Base-by-base conservation (phyloP, 2,113 vertebrate species). In the Hirundichthys speculiger region DNA sequence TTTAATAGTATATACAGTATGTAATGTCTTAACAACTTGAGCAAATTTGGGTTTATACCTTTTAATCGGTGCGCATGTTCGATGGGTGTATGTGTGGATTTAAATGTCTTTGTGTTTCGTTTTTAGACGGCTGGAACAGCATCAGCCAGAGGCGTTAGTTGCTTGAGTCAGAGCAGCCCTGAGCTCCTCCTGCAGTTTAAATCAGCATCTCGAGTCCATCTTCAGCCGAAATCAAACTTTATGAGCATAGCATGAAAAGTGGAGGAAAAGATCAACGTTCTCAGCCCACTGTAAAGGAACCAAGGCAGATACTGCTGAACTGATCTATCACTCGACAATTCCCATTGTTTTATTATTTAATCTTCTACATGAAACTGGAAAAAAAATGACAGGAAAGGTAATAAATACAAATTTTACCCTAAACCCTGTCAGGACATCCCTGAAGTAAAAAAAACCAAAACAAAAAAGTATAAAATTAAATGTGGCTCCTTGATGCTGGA, bases 151-250 rank as follows among this genome's bases (percentile, higher is more conserved):
- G 62, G 78, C 20, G 15, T 24, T 60, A 22, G 51, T 27, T 42
- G 66, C 54, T 69, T 64, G 63, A 81, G 46, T 83, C 64, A 61
- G 46, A 75, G 57, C 58, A 48, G 66, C 78, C 57, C 24, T 25
- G 54, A 84, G 80, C 78, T 75, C 60, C 78, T 75, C 60, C 61
- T 62, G 64, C 64, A 55, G 72, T 65, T 82, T 22, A 70, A 67
- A 75, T 75, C 70, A 75, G 69, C 71, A 66, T 64, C 46, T 77
- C 69, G 48, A 59, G 52, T 15, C 40, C 4, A 16, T 56, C 56
- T 53, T 54, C 48, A 55, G 49, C 38, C n/a, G 30, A 30, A n/a
- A 46, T 67, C 41, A 41, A 58, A 39, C 50, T 52, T 48, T 24
- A 22, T 19, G 5, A 50, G 43, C 47, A 40, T 15, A 22, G 16